These are phyloP conservation scores for Acanthococcus lagerstroemiae DNA, from an alignment of 2,888 invertebrate genomes.

Conservation along the genomic window DNA sequence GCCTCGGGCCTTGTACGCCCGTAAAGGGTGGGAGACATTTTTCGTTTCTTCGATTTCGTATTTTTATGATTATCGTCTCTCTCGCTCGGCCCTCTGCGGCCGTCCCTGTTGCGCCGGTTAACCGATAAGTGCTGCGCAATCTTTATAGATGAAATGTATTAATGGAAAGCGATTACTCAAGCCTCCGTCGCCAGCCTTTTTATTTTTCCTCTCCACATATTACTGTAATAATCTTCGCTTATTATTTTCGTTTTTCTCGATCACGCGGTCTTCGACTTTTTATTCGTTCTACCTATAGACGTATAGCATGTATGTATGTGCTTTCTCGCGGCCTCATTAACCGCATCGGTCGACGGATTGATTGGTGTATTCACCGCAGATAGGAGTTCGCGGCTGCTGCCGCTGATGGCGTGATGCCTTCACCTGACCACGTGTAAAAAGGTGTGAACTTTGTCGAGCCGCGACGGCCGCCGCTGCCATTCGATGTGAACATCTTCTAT, in stretches of 20 bases:
- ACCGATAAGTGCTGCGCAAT: conserved; percentile 27
- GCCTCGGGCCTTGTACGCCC: conserved; percentile 11
- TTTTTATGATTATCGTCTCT: neutral
- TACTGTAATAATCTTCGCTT: conserved; percentile 18
- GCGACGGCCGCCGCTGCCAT: too few species aligned
- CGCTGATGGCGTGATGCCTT: too few species aligned
- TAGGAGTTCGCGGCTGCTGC: too few species aligned
- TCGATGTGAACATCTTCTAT: too few species aligned
- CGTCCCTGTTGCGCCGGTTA: neutral
- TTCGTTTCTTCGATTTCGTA: neutral
- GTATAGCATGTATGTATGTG: neutral
- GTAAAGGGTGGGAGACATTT: conserved; percentile 23
- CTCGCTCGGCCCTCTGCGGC: neutral
- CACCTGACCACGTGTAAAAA: too few species aligned
- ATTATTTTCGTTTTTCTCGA: conserved; percentile 16
- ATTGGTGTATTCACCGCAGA: too few species aligned
- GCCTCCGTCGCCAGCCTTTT: conserved; percentile 17
- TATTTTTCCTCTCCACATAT: neutral
- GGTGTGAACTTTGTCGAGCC: too few species aligned
- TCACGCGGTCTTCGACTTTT: conserved; percentile 1
- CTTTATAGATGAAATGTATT: conserved; percentile 30
- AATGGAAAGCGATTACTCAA: conserved; percentile 28
- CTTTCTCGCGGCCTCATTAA: neutral
- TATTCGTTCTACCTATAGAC: neutral
- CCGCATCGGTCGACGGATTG: neutral